Evolutionary conservation across 2,888 invertebrate species (phyloP).

Genomic region (Temnothorax ravouxi): DNA sequence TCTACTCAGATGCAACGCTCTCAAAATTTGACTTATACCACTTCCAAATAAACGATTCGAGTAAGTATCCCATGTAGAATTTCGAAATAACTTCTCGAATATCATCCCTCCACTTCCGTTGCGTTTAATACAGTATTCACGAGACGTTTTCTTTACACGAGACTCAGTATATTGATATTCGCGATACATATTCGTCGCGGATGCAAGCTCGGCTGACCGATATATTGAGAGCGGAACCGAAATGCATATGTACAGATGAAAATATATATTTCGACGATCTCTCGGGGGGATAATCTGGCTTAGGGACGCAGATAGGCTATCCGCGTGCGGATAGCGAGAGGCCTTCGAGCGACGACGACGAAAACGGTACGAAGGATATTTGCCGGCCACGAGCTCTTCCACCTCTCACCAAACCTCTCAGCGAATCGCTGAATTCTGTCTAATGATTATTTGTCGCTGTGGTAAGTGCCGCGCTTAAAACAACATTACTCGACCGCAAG

Average conservation of each 20-base stretch:
- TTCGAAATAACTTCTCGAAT: constrained; percentile 30
- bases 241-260: constrained; percentile 74
- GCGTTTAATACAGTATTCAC: constrained; percentile 35
- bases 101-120: constrained; percentile 16
- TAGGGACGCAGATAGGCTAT: constrained; percentile 76
- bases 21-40: constrained; percentile 28
- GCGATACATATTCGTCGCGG: constrained; percentile 52
- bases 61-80: constrained; percentile 20
- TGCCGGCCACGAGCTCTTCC: constrained; percentile 74
- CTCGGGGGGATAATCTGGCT: constrained; percentile 82
- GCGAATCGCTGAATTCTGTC: constrained; percentile 81
- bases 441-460: constrained; percentile 84
- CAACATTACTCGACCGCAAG: constrained; percentile 83
- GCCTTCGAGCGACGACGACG: constrained; percentile 56
- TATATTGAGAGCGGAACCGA: constrained; percentile 67
- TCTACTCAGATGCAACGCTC: constrained; percentile 22
- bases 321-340: constrained; percentile 70
- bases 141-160: constrained; percentile 13
- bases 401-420: constrained; percentile 66
- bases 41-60: constrained; percentile 32
- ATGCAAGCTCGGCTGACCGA: constrained; percentile 69
- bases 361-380: constrained; percentile 75
- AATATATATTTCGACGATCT: constrained; percentile 82
- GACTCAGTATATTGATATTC: neutral
- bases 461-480: constrained; percentile 84